Base-by-base conservation (phyloP, 2,113 vertebrate genomes). In the Catharus fuscescens region DNA sequence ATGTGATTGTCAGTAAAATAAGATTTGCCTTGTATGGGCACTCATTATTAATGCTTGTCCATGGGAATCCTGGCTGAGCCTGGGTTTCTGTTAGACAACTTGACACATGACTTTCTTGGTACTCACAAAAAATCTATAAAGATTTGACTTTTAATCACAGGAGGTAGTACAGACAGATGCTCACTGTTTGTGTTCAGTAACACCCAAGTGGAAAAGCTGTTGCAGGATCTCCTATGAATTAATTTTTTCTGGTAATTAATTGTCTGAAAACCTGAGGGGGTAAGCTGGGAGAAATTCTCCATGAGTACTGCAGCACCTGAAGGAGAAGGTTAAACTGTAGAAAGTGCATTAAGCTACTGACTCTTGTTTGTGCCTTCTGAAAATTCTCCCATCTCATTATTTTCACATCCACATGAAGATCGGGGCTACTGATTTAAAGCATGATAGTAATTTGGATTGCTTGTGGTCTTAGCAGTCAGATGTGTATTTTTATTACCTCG, bases 121-220 rank as follows among this genome's bases (percentile, higher is more conserved):
- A 36, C 54, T 82, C 86, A 56, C 10, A 53, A 36, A 87, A 83
- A 76, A 56, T 78, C 42, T 23, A 5, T 81, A 47, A 52, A 6
- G 28, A 20, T 90, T 95, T 94, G 79, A 76, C 92, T 96, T 96
- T 94, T 95, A 91, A 94, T 96, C 86, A 83, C 84, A 74, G 85
- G 44, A 54, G 40, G 29, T 3, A 8, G 47, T 90, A 57, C 18
- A 88, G 82, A 62, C 69, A 82, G 65, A 72, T 87, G 28, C 40
- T 73, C 3, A 3, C 48, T 25, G 47, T 90, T 96, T 88, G 38
- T 72, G 47, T 84, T 38, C 25, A 14, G 29, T 57, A 50, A 80
- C 50, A 44, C 65, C 18, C 57, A 54, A 82, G 36, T 59, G 65
- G 77, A 86, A 94, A 74, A 42, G 34, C 66, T 83, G 66, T 13